These are phyloP conservation scores for Acanthosepion lycidas DNA, from an alignment of 2,888 invertebrate species.

Conservation along the genomic window DNA sequence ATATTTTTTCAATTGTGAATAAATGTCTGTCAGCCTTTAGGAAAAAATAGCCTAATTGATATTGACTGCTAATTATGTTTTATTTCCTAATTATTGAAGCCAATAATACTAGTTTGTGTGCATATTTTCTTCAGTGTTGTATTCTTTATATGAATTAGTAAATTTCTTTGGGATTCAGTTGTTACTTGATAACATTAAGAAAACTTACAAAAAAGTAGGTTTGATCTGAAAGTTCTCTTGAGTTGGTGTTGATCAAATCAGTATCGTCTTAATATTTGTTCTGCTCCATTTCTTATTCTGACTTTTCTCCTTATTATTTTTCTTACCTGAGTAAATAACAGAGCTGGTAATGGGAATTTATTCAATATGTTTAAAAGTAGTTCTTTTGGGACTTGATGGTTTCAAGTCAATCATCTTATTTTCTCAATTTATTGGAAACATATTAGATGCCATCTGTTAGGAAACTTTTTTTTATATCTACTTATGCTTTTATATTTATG, in stretches of 20 bases:
- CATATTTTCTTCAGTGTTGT: neutral
- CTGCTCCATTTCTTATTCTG: neutral
- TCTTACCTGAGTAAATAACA: neutral
- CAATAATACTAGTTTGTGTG: neutral
- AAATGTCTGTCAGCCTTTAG: neutral
- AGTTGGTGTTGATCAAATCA: neutral
- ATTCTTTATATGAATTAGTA: neutral
- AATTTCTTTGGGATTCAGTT: neutral
- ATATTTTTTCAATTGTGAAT: neutral
- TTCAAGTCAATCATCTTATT: neutral
- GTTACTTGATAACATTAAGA: neutral
- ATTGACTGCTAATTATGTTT: constrained; percentile 9
- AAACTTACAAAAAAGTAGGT: neutral
- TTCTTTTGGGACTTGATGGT: neutral
- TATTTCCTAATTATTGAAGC: neutral
- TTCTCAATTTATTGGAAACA: neutral
- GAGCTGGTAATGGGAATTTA: neutral
- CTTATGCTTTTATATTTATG: neutral
- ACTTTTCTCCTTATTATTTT: neutral
- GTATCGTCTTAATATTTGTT: neutral
- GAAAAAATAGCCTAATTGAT: neutral
- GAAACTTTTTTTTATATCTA: constrained; percentile 25
- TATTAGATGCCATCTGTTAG: constrained; percentile 4
- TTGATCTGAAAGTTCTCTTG: neutral
- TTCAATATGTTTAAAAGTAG: neutral